Base-by-base conservation (phyloP, 1,140 invertebrate genomes). In the Leptinotarsa texana region DNA sequence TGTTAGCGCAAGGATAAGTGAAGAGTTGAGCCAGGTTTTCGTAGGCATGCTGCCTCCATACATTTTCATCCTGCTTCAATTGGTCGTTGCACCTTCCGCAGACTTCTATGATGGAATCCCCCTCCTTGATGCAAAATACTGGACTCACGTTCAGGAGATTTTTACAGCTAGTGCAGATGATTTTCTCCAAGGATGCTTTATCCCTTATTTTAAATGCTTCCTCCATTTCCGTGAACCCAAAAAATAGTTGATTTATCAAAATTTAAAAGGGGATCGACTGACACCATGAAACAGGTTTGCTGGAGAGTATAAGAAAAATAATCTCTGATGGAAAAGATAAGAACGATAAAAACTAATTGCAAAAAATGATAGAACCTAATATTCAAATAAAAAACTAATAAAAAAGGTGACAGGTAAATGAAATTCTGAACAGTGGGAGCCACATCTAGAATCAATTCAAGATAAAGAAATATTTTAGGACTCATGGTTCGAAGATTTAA, bases 1-100 rank as follows among this genome's bases (percentile, higher is more conserved):
- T 75, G 51, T 75, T 73, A 13, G 49, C 67, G 71, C 78, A 79
- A 42, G 78, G 78, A 74, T 76, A 79, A 13, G 68, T 75, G 18
- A 79, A 6, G 21, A 66, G 21, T 48, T 63, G 57, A 48, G 74
- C 68, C 22, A 77, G 51, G 0, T 67, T 63, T 61, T 79, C 78
- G 65, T 77, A 79, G 24, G 65, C 13, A 1, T 73, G 33, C 48
- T 79, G 78, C 24, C 75, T 47, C 61, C 66, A 69, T 62, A 69
- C 48, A 13, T 66, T n/a, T 4, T 57, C 67, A 8, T 73, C 33
- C 3, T 24, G 47, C n/a, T 73, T 73, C 8, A 33, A 17, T 15
- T 13, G 42, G n/a, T 65, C 22, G 3, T n/a, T 57, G 48, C 75
- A 76, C 63, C 78, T 57, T 11, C 78, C 78, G 63, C 78, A 79